These are phyloP conservation scores for Acrossocheilus fasciatus DNA, from an alignment of 2,797 vertebrate species.

Conservation along the genomic window DNA sequence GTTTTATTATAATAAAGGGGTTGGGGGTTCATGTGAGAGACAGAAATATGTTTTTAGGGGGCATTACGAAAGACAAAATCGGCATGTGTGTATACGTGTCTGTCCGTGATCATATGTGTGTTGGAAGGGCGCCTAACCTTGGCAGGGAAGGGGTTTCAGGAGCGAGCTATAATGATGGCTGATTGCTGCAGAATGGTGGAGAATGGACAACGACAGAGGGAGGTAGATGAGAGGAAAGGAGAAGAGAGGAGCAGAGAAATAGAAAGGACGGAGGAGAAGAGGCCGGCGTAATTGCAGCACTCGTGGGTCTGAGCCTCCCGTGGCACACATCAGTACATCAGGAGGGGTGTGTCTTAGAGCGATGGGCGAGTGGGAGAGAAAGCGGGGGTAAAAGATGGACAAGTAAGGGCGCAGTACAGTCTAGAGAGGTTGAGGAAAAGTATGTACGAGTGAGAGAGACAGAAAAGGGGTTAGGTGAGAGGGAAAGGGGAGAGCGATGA, in stretches of 20 bases:
- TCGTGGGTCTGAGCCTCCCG: slow-evolving; percentile 79
- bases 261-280: slow-evolving; percentile 67
- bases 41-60: background rate
- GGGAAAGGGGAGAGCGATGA: slow-evolving; percentile 67
- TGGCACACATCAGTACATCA: slow-evolving; percentile 80
- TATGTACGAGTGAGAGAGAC: slow-evolving; percentile 72
- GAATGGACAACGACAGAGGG: slow-evolving; percentile 69
- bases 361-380: slow-evolving; percentile 61
- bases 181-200: slow-evolving; percentile 79
- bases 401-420: slow-evolving; percentile 4
- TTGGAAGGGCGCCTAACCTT: slow-evolving; percentile 81
- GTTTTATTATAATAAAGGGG: background rate
- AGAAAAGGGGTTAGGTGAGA: slow-evolving; percentile 21
- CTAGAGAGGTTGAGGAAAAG: slow-evolving; percentile 60
- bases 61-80: slow-evolving; percentile 64
- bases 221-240: slow-evolving; percentile 45
- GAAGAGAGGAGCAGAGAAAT: slow-evolving; percentile 50
- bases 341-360: slow-evolving; percentile 72
- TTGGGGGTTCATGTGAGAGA: background rate
- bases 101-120: slow-evolving; percentile 47
- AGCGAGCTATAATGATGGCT: slow-evolving; percentile 84
- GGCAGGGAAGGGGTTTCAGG: slow-evolving; percentile 79
- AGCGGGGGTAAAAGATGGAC: slow-evolving; percentile 63
- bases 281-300: slow-evolving; percentile 84
- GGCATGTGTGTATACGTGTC: slow-evolving; percentile 17